These are phyloP conservation scores for Drosophila mayri DNA, from an alignment of 1,140 invertebrate species.

Conservation along the genomic window DNA sequence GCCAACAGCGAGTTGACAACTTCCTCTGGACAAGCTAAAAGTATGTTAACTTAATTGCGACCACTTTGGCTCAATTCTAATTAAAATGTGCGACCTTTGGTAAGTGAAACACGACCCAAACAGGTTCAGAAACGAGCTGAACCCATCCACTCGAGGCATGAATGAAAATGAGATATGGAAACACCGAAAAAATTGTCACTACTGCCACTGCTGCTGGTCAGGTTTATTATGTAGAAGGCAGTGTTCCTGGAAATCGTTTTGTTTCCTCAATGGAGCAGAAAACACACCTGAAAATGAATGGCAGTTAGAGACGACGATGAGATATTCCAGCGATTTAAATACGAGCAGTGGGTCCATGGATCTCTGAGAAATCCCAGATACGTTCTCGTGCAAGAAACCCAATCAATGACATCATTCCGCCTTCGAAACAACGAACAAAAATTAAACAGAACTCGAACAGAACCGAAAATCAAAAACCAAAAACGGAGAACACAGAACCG, in stretches of 20 bases:
- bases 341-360: slow-evolving; percentile 29
- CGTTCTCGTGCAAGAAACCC: slow-evolving; percentile 16
- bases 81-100: slow-evolving; percentile 52
- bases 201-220: slow-evolving; percentile 15
- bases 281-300: slow-evolving; percentile 37
- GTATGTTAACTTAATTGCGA: slow-evolving; percentile 54
- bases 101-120: slow-evolving; percentile 31
- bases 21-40: slow-evolving; percentile 56
- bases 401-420: slow-evolving; percentile 69
- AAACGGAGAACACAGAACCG: slow-evolving; percentile 1
- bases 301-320: slow-evolving; percentile 19
- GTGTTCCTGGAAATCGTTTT: slow-evolving; percentile 48
- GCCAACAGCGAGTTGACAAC: slow-evolving; percentile 60
- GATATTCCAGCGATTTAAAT: slow-evolving; percentile 38
- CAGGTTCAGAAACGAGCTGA: slow-evolving; percentile 47
- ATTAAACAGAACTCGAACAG: slow-evolving; percentile 47
- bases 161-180: slow-evolving; percentile 64
- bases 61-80: slow-evolving; percentile 53
- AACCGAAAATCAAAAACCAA: slow-evolving; percentile 1
- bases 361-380: slow-evolving; percentile 40
- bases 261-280: slow-evolving; percentile 32
- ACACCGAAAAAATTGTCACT: slow-evolving; percentile 46
- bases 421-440: slow-evolving; percentile 26
- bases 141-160: slow-evolving; percentile 45
- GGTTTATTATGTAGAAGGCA: slow-evolving; percentile 41